Evolutionary conservation across 2,888 invertebrate genomes (phyloP).

Genomic region (Drosophila maculinotata): DNA sequence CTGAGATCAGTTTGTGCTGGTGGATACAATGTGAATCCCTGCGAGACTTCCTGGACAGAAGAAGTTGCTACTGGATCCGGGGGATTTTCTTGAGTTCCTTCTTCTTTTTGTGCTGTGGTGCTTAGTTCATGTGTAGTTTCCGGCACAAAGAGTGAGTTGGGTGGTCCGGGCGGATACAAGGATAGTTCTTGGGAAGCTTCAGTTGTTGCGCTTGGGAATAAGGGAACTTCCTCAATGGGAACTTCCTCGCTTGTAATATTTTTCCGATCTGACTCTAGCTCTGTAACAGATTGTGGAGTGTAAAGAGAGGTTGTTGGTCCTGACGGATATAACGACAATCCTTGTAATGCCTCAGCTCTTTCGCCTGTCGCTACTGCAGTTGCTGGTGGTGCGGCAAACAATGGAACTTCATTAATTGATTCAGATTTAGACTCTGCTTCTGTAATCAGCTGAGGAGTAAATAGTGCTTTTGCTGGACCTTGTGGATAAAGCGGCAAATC

Average conservation of each 20-base stretch:
- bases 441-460: not conserved
- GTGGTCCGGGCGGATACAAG: not conserved
- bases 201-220: not conserved
- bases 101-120: not conserved
- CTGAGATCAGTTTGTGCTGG: not conserved
- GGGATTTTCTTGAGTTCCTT: not conserved
- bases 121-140: not conserved
- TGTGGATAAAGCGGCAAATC: conserved; percentile 2
- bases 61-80: not conserved
- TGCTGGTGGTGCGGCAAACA: conserved; percentile 36
- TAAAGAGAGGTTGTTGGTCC: conserved; percentile 15
- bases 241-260: not conserved
- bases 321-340: conserved; percentile 11
- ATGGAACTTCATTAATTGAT: conserved; percentile 13
- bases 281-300: conserved; percentile 18
- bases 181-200: not conserved
- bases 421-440: not conserved
- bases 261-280: not conserved
- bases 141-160: conserved; percentile 16
- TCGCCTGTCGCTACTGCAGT: not conserved
- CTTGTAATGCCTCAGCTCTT: conserved; percentile 7
- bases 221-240: conserved; percentile 1
- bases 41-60: not conserved
- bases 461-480: not conserved
- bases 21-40: conserved; percentile 15